Evolutionary conservation across 2,888 invertebrate species (phyloP).

Genomic region (Melanophora roralis): DNA sequence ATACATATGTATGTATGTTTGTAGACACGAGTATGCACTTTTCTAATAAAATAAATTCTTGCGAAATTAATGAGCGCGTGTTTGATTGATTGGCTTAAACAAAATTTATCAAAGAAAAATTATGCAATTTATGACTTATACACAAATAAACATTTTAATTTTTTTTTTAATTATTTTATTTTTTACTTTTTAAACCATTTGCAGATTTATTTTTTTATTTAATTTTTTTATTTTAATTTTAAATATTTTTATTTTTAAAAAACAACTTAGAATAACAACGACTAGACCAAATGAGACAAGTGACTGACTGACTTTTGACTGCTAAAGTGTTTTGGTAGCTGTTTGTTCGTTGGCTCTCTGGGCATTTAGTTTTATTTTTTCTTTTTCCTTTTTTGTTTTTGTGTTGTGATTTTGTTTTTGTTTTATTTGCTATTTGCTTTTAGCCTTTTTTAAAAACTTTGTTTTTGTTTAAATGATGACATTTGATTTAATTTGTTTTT

Average conservation of each 20-base stretch:
- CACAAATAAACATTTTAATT: background rate
- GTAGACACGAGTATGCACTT: too few species aligned
- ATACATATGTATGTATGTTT: too few species aligned
- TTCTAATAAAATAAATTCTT: background rate
- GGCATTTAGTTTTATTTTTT: background rate
- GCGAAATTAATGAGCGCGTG: slow-evolving; percentile 4
- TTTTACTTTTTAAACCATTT: slow-evolving; percentile 11
- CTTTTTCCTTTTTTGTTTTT: background rate
- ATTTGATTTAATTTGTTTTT: slow-evolving; percentile 22
- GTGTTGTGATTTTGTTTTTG: slow-evolving; percentile 18
- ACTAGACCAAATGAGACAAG: slow-evolving; percentile 52
- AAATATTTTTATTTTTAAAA: background rate
- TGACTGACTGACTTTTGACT: slow-evolving; percentile 52
- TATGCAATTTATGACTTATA: slow-evolving; percentile 22
- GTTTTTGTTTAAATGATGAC: slow-evolving; percentile 44
- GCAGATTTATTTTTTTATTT: background rate
- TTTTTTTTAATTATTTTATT: background rate
- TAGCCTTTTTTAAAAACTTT: background rate
- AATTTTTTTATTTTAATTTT: slow-evolving; percentile 17
- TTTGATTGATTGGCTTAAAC: background rate
- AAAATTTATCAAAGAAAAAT: background rate
- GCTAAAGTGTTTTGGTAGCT: slow-evolving; percentile 43
- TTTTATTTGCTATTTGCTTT: slow-evolving; percentile 28
- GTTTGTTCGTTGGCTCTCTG: slow-evolving; percentile 21
- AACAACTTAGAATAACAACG: slow-evolving; percentile 28